Evolutionary conservation across 2,888 invertebrate species (phyloP), one percentile per base, ranked within the genome.

Genomic region (Nemotelus pantherinus): DNA sequence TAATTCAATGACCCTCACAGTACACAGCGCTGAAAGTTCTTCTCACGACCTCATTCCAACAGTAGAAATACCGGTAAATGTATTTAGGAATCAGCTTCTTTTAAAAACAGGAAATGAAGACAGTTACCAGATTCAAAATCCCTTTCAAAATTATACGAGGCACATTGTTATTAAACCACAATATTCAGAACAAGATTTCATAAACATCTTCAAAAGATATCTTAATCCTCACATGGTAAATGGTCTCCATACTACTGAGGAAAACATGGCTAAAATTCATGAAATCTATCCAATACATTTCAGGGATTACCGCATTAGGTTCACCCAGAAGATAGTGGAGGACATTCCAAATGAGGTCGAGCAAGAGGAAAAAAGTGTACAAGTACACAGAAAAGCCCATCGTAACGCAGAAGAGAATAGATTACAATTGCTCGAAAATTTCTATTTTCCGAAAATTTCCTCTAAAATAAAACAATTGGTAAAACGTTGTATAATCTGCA

Each of bases 341-440:
- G 76, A 80, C 39, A 10, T 79, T 7, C 44, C 60, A 0, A 70
- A 65, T 53, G 77, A 78, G 48, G 25, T 1, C 9, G 65, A 77
- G 65, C 77, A 77, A 63, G 72, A 74, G n/a, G 77, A 79, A 41
- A 77, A 68, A 53, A 79, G 79, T 47, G 64, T 78, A 45, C n/a
- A 67, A n/a, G 70, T 70, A 7, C 78, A 80, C 41, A 74, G 67
- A 53, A 58, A 79, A 70, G 78, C 78, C 6, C 79, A 80, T 77
- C 74, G 77, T 3, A 79, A 79, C 44, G 71, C 77, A 2, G 47
- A 67, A 47, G 79, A 78, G 44, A 80, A 80, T 44, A 57, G 70
- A 70, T 7, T 55, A 7, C 79, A 25, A 1, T 1, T 25, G 1
- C 25, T 25, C 25, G 25, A 25, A 25, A 25, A 25, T 25, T 80